These are phyloP conservation scores for Bufo gargarizans DNA, from an alignment of 2,113 vertebrate genomes.

Conservation along the genomic window DNA sequence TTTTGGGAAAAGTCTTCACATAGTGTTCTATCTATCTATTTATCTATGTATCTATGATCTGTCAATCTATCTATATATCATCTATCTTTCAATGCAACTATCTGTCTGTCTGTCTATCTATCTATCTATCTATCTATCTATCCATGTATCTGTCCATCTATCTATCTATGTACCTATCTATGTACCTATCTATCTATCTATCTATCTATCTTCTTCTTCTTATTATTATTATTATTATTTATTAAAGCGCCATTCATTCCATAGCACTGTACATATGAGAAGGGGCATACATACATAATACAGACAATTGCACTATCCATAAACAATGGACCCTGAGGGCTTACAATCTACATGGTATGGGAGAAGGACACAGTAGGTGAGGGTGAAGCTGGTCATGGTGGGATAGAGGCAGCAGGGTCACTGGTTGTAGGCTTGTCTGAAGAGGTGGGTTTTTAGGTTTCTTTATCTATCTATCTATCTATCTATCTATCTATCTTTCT, in stretches of 20 bases:
- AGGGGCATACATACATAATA: no score
- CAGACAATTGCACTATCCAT: no score
- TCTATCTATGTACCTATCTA: not conserved
- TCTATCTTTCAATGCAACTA: constrained; percentile 20
- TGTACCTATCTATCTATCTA: not conserved
- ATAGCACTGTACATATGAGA: no score
- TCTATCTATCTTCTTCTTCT: not conserved
- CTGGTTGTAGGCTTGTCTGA: no score
- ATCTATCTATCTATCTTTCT: constrained; percentile 28
- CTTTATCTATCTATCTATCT: not conserved
- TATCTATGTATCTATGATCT: constrained; percentile 18
- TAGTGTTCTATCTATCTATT: not conserved
- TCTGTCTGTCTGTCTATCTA: constrained; percentile 1
- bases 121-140: constrained; percentile 4
- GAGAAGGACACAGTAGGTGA: no score
- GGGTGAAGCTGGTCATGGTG: no score
- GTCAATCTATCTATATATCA: not conserved
- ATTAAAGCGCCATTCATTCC: no score
- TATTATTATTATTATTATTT: not conserved
- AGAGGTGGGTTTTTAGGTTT: no score
- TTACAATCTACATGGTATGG: no score
- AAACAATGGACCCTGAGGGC: no score
- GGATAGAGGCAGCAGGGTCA: no score
- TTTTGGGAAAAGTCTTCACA: no score
- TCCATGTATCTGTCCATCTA: constrained; percentile 18